A percentile compares a stretch with the other conserved stretches of the same genome.
These are phyloP conservation scores for Hypothenemus hampei DNA, from an alignment of 1,140 invertebrate species.

Conservation along the genomic window DNA sequence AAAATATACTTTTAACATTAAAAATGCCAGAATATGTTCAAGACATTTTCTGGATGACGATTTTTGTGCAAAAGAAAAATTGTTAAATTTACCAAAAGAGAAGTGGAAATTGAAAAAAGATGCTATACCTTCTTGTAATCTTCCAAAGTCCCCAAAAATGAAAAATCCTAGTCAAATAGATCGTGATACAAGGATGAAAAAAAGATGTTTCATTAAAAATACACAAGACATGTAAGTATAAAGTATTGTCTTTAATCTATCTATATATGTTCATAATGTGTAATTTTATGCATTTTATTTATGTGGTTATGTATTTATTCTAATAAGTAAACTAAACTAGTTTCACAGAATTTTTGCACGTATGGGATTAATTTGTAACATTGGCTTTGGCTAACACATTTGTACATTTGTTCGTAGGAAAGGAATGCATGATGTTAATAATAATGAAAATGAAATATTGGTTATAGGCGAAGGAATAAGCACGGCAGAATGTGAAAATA, in stretches of 20 bases:
- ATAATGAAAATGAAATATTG: too few species aligned
- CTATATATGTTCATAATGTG: too few species aligned
- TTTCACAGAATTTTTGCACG: too few species aligned
- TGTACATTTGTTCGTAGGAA: too few species aligned
- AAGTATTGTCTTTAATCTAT: background rate
- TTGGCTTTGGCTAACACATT: too few species aligned
- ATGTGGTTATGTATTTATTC: too few species aligned
- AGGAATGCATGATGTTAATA: too few species aligned
- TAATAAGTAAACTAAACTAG: too few species aligned
- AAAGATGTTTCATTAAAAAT: slow-evolving; percentile 20
- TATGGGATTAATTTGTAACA: too few species aligned
- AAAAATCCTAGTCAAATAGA: slow-evolving; percentile 12
- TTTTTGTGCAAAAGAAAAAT: slow-evolving; percentile 18
- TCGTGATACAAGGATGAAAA: slow-evolving; percentile 10
- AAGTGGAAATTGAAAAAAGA: slow-evolving; percentile 17
- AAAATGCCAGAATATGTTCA: slow-evolving; percentile 19
- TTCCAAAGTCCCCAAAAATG: slow-evolving; percentile 6
- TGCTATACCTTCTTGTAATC: slow-evolving; percentile 12
- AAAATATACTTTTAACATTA: slow-evolving; percentile 15
- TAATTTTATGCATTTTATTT: too few species aligned
- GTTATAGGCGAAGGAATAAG: too few species aligned
- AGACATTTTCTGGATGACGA: slow-evolving; percentile 22
- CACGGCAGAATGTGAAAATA: too few species aligned
- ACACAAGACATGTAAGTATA: slow-evolving; percentile 8
- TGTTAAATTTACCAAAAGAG: slow-evolving; percentile 12